Base-by-base conservation (phyloP, 2,113 vertebrate genomes). In the Lota lota region DNA sequence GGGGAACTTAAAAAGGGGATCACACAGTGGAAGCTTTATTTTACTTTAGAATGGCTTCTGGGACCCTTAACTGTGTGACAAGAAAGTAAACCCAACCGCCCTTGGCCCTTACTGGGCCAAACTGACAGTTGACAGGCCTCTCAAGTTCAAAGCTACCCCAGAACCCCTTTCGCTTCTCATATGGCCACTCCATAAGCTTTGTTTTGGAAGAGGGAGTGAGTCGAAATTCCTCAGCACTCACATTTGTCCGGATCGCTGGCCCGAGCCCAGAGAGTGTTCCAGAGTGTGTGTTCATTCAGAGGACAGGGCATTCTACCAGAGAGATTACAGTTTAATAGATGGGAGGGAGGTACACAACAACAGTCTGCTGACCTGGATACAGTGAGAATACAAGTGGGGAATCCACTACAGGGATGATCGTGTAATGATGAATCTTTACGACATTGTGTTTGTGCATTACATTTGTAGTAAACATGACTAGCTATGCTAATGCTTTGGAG, bases 231-330 rank as follows among this genome's bases (percentile, higher is more conserved):
- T 87, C 66, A 63, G 74, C 70, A 76, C 75, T 86, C 79, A 68
- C 86, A 84, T 87, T 86, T 83, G 83, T 87, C 80, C 80, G 86
- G 85, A 86, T 77, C 60, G 75, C 79, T 76, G 77, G 86, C 82
- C 79, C 74, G 81, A 79, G 61, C 77, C 80, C 70, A 81, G 74
- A 69, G 69, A 84, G 79, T 80, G 79, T 84, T 83, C 87, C 80
- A 81, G 64, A 82, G 53, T 79, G 63, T 73, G 80, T 85, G 76
- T 79, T 79, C 80, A 79, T 83, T 87, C 76, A 87, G 82, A 77
- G 83, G 82, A 85, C 80, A 82, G 76, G 83, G 85, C 85, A 74
- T 56, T 33, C 73, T 68, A 89, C 87, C 87, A 88, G 83, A 76
- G 47, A 83, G 74, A 81, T 80, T 82, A 69, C 76, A 75, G 84